phyloP scores from a whole-genome alignment of 2,888 invertebrate genomes.

The Terebella lapidaria region DNA sequence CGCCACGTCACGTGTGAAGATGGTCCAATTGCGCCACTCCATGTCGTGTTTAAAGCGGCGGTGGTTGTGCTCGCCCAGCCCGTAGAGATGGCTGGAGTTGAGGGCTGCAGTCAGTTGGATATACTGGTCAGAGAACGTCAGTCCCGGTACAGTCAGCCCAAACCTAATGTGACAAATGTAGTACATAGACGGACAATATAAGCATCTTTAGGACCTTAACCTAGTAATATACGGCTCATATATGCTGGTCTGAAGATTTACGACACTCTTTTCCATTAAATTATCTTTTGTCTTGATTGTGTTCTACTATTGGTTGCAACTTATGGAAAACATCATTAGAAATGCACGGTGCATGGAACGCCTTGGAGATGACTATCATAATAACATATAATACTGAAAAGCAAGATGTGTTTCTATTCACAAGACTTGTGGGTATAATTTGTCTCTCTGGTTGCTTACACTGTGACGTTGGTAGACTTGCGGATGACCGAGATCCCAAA shows the following conservation, averaged over 20 bases:
- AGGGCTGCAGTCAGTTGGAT: conserved; percentile 35
- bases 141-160: conserved; percentile 24
- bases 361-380: no score
- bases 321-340: no score
- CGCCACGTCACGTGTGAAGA: conserved; percentile 39
- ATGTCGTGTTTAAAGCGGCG: conserved; percentile 34
- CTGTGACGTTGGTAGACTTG: background rate
- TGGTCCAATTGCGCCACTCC: conserved; percentile 38
- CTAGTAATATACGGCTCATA: no score
- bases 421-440: no score
- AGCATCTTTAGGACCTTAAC: no score
- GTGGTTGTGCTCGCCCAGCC: conserved; percentile 45
- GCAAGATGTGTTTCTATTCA: no score
- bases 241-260: no score
- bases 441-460: background rate
- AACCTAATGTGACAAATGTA: background rate
- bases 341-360: no score
- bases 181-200: background rate
- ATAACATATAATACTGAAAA: no score
- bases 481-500: background rate
- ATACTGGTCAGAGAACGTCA: conserved; percentile 35
- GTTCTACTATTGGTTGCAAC: no score
- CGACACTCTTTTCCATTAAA: no score
- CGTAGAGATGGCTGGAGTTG: conserved; percentile 33
- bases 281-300: no score